Conservation (phyloP, 2,113 vertebrate species). For the Scalopus aquaticus region DNA sequence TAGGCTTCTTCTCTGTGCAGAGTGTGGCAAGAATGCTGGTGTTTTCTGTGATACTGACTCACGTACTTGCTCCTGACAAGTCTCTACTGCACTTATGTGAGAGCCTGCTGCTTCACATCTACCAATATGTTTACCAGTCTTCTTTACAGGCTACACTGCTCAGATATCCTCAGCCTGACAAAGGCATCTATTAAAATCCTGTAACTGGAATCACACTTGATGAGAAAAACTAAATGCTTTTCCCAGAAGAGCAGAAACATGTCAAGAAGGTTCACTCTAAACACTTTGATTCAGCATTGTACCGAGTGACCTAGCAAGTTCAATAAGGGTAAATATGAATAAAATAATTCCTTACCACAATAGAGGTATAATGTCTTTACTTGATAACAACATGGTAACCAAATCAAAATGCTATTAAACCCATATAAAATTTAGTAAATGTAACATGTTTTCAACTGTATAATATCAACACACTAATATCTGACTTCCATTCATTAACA, state of each 20-base stretch:
- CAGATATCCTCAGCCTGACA: neutral
- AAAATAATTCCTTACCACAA: neutral
- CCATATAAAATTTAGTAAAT: neutral
- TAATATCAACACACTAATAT: neutral
- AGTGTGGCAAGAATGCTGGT: slow-evolving; percentile 60
- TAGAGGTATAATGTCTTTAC: neutral
- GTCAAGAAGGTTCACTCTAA: no score
- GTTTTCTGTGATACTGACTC: slow-evolving; percentile 49
- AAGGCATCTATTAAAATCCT: neutral
- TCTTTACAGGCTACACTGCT: neutral
- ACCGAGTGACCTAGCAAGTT: neutral
- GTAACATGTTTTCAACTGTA: neutral
- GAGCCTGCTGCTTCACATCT: no score
- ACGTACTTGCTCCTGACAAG: slow-evolving; percentile 55
- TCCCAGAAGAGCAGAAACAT: neutral
- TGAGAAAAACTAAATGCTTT: neutral
- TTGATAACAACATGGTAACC: neutral
- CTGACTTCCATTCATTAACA: neutral
- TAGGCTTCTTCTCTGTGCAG: no score
- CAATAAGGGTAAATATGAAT: neutral
- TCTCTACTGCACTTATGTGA: slow-evolving; percentile 63
- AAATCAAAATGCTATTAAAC: neutral
- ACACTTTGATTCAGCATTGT: neutral
- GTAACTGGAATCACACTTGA: neutral
- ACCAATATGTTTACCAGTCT: slow-evolving; percentile 62